phyloP scores from a whole-genome alignment of 53 echinoderm and acorn worm species.

The Temnopleurus reevesii region DNA sequence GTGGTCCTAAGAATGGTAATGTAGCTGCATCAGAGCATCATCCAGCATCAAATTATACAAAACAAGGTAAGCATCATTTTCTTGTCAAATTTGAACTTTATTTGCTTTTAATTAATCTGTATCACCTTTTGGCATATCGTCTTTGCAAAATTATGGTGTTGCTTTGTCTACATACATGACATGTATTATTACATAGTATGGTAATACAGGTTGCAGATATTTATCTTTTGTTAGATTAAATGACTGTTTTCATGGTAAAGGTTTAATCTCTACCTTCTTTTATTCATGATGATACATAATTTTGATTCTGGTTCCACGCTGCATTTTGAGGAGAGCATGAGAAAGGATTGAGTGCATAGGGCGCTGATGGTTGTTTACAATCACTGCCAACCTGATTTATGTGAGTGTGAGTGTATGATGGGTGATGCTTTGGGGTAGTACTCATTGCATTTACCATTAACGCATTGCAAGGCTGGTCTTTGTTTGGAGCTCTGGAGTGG shows the following conservation, averaged over 20 bases:
- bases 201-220: too few species aligned
- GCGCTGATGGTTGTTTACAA: constrained; percentile 21
- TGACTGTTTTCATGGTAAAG: too few species aligned
- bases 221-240: too few species aligned
- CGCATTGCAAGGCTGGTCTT: background rate
- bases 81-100: background rate
- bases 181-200: too few species aligned
- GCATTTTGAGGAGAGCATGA: background rate
- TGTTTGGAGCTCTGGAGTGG: background rate
- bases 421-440: background rate
- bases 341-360: background rate
- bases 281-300: too few species aligned
- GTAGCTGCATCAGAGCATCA: constrained; percentile 28
- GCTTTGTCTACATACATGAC: too few species aligned
- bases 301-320: too few species aligned
- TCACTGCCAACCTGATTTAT: constrained; percentile 44
- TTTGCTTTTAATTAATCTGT: background rate
- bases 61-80: constrained; percentile 18
- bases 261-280: too few species aligned
- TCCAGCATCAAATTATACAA: constrained; percentile 47
- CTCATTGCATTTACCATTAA: background rate
- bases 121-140: too few species aligned
- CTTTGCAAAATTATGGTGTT: too few species aligned
- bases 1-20: constrained; percentile 50
- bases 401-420: background rate